A percentile compares a stretch with the other conserved stretches of the same genome.
phyloP scores from a whole-genome alignment of 2,888 invertebrate species.

The Criorhina ranunculi region DNA sequence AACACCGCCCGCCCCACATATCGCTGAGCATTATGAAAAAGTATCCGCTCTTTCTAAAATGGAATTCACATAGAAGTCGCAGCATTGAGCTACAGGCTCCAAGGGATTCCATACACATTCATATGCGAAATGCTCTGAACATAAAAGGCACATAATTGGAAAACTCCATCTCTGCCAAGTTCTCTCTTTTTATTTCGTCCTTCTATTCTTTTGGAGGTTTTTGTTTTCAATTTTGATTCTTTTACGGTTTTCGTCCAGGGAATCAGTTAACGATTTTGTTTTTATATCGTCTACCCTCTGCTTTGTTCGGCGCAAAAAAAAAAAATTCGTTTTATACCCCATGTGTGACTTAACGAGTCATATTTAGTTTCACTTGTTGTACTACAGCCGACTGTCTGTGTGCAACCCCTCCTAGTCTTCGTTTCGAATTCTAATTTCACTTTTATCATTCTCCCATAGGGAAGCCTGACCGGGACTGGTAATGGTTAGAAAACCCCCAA shows the following conservation, averaged over 20 bases:
- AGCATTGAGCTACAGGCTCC: conserved; percentile 37
- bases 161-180: conserved; percentile 67
- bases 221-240: conserved; percentile 53
- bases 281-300: conserved; percentile 3
- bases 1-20: conserved; percentile 37
- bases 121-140: conserved; percentile 52
- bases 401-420: background rate
- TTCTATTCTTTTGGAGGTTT: conserved; percentile 36
- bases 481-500: conserved; percentile 32
- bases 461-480: background rate
- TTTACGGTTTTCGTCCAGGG: conserved; percentile 58
- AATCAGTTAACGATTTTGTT: conserved; percentile 70
- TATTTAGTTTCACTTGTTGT: conserved; percentile 70
- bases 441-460: conserved; percentile 47
- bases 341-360: conserved; percentile 74
- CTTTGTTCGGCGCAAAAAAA: conserved; percentile 10
- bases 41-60: conserved; percentile 31
- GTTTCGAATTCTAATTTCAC: conserved; percentile 64
- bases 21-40: conserved; percentile 27
- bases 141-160: conserved; percentile 73
- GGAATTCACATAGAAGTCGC: conserved; percentile 54
- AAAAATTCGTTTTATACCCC: conserved; percentile 44
- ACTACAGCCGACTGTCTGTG: background rate
- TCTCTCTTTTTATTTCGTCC: conserved; percentile 21
- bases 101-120: conserved; percentile 44